These are phyloP conservation scores for Drosophila koepferae DNA, from an alignment of 2,888 invertebrate genomes.

Conservation along the genomic window DNA sequence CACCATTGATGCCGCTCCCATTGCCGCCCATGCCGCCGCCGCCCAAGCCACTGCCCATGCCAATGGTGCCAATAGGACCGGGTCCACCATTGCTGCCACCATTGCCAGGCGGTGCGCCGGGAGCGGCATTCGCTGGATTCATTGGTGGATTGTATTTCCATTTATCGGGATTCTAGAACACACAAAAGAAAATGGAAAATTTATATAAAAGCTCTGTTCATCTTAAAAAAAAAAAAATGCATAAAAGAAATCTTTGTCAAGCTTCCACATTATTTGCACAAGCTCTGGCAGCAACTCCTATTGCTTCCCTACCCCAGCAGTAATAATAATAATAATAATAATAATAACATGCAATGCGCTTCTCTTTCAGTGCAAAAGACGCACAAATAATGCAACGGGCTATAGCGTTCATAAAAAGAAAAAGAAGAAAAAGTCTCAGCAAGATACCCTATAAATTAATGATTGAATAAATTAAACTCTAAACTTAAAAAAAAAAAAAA, in stretches of 20 bases:
- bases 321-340: neutral
- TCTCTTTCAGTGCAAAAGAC: neutral
- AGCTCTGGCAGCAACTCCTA: constrained; percentile 4
- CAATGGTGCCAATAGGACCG: constrained; percentile 84
- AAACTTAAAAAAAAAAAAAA: no score
- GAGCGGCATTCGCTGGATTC: constrained; percentile 85
- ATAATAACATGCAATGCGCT: neutral
- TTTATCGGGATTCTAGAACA: constrained; percentile 92
- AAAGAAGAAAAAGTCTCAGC: no score
- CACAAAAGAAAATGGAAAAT: neutral
- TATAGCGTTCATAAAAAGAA: neutral
- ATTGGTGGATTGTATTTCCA: constrained; percentile 91
- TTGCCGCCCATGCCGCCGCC: constrained; percentile 84
- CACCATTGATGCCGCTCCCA: constrained; percentile 82
- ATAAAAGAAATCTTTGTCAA: constrained; percentile 5
- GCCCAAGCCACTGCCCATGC: constrained; percentile 83
- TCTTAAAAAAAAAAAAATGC: neutral
- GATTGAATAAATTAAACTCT: no score
- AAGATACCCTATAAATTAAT: neutral
- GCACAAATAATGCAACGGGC: neutral
- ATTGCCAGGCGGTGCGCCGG: constrained; percentile 85
- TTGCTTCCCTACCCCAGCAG: neutral
- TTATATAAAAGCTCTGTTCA: neutral
- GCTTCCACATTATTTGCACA: constrained; percentile 10
- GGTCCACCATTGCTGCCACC: constrained; percentile 85